phyloP scores from a whole-genome alignment of 2,797 vertebrate genomes.

The Orientallactaga sibirica region DNA sequence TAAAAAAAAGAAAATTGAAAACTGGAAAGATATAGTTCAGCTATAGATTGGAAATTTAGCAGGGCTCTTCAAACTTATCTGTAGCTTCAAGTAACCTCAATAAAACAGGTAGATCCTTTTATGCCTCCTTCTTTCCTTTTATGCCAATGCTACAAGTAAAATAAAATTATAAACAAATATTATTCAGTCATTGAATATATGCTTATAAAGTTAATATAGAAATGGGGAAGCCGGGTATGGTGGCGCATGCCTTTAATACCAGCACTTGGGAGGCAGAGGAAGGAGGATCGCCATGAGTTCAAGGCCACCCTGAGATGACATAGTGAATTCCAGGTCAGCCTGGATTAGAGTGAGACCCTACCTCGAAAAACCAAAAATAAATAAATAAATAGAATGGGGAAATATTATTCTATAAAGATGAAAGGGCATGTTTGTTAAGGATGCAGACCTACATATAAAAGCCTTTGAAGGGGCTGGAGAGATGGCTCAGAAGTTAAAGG shows the following conservation, averaged over 20 bases:
- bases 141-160: background rate
- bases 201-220: background rate
- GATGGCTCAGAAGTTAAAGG: no score
- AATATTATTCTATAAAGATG: background rate
- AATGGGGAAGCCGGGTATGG: background rate
- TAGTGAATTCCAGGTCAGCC: no score
- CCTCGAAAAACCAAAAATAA: no score
- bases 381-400: no score
- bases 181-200: background rate
- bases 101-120: background rate
- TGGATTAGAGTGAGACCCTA: no score
- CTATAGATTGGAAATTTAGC: background rate
- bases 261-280: no score
- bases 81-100: background rate
- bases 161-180: conserved; percentile 31
- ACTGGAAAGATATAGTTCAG: background rate
- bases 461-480: no score
- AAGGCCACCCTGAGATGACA: no score
- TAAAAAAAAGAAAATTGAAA: conserved; percentile 2
- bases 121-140: conserved; percentile 9
- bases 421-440: background rate
- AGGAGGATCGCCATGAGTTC: no score
- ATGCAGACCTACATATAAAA: background rate
- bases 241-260: background rate
- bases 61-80: background rate